A percentile compares a stretch with the other conserved stretches of the same genome.
These are phyloP conservation scores for Brachyhypopomus occidentalis DNA, from an alignment of 2,113 vertebrate genomes.

Conservation along the genomic window DNA sequence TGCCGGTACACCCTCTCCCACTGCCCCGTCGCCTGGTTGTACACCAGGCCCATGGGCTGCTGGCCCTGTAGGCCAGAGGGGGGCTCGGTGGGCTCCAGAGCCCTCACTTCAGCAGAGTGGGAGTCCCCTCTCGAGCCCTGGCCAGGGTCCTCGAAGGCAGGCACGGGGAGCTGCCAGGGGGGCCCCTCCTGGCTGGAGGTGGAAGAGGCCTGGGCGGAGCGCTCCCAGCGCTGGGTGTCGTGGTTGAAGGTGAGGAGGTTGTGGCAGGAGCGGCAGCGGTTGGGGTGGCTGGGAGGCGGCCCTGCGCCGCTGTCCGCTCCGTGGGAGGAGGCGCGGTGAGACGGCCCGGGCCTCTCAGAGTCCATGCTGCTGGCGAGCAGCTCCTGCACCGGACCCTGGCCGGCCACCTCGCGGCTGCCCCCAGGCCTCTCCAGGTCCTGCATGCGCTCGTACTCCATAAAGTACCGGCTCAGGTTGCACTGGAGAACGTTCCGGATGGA, in stretches of 20 bases:
- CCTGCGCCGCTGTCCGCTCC: slow-evolving; percentile 73
- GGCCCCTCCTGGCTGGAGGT: slow-evolving; percentile 67
- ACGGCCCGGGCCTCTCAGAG: slow-evolving; percentile 86
- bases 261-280: slow-evolving; percentile 97
- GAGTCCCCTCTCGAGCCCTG: slow-evolving; percentile 72
- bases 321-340: slow-evolving; percentile 80
- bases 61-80: slow-evolving; percentile 82
- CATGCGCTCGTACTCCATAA: slow-evolving; percentile 95
- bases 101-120: slow-evolving; percentile 78
- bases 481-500: slow-evolving; percentile 93
- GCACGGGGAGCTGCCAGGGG: slow-evolving; percentile 67
- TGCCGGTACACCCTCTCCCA: slow-evolving; percentile 95
- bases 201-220: slow-evolving; percentile 84
- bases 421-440: slow-evolving; percentile 90
- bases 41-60: slow-evolving; percentile 92
- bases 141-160: slow-evolving; percentile 52
- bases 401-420: slow-evolving; percentile 74
- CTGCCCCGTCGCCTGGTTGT: slow-evolving; percentile 96
- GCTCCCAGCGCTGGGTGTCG: slow-evolving; percentile 96
- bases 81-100: slow-evolving; percentile 78
- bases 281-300: slow-evolving; percentile 76
- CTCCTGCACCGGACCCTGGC: slow-evolving; percentile 87
- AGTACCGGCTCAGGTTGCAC: slow-evolving; percentile 97
- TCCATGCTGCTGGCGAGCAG: slow-evolving; percentile 95
- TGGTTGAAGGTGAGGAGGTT: slow-evolving; percentile 98